These are phyloP conservation scores for Penelope pileata DNA, from an alignment of 2,113 vertebrate genomes.

Conservation along the genomic window DNA sequence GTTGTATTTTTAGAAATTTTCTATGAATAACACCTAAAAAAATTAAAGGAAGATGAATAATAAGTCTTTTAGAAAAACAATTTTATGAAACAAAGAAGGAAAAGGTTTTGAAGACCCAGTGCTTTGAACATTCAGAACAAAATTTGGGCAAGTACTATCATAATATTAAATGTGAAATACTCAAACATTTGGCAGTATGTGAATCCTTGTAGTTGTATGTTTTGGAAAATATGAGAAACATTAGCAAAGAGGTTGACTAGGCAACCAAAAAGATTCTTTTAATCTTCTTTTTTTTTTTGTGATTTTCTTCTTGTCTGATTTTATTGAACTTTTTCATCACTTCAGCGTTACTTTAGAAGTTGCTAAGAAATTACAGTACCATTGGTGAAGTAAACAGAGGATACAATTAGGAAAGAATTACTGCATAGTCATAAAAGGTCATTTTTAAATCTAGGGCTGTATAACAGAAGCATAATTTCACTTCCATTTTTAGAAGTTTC, in stretches of 20 bases:
- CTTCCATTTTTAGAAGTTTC: neutral
- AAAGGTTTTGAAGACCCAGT: neutral
- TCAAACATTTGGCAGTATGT: neutral
- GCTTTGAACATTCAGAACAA: neutral
- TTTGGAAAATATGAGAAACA: neutral
- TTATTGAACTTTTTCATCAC: neutral
- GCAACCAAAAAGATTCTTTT: neutral
- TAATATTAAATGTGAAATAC: neutral
- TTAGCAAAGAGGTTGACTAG: neutral
- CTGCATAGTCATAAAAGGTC: neutral
- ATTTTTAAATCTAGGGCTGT: neutral
- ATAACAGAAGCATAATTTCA: neutral
- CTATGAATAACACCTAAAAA: fast-evolving
- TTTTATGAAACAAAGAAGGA: neutral
- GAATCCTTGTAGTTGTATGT: neutral
- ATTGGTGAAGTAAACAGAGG: neutral
- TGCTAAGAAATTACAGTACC: neutral
- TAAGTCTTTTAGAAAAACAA: neutral
- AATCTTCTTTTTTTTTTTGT: neutral
- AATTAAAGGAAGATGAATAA: neutral
- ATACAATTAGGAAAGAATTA: neutral
- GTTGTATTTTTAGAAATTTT: neutral
- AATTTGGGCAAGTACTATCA: neutral
- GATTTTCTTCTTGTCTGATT: neutral
- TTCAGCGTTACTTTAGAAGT: neutral